phyloP scores from a whole-genome alignment of 2,113 vertebrate genomes.

The Ariopsis seemanni region DNA sequence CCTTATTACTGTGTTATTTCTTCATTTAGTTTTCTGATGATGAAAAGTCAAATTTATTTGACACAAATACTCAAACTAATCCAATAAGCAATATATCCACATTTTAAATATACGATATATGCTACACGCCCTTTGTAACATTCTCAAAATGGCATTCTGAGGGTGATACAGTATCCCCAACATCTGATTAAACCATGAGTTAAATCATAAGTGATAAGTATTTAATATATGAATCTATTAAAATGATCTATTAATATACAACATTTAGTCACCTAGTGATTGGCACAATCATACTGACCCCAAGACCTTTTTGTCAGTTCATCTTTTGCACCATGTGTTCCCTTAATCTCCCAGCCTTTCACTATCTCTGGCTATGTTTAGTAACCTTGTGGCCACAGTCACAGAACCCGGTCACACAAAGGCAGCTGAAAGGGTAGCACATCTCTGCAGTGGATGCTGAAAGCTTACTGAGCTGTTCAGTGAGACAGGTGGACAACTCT shows the following conservation, averaged over 20 bases:
- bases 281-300: constrained; percentile 10
- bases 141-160: neutral
- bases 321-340: constrained; percentile 1
- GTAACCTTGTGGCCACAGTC: constrained; percentile 13
- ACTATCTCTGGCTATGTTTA: constrained; percentile 46
- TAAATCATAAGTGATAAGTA: neutral
- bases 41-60: neutral
- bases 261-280: neutral
- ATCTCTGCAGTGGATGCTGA: constrained; percentile 13
- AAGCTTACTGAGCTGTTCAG: constrained; percentile 26
- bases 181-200: neutral
- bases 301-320: constrained; percentile 20
- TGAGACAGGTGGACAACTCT: constrained; percentile 32
- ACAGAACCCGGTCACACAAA: constrained; percentile 29
- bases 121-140: neutral
- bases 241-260: constrained; percentile 12
- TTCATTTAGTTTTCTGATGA: neutral
- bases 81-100: neutral
- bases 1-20: neutral
- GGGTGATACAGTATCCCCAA: neutral
- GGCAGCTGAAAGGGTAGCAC: constrained; percentile 6
- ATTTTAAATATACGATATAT: neutral
- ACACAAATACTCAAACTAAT: neutral
- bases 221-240: too few relatives aligned
- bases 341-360: constrained; percentile 34